Evolutionary conservation across 2,797 vertebrate species (phyloP).

Genomic region (Oreochromis grahami): DNA sequence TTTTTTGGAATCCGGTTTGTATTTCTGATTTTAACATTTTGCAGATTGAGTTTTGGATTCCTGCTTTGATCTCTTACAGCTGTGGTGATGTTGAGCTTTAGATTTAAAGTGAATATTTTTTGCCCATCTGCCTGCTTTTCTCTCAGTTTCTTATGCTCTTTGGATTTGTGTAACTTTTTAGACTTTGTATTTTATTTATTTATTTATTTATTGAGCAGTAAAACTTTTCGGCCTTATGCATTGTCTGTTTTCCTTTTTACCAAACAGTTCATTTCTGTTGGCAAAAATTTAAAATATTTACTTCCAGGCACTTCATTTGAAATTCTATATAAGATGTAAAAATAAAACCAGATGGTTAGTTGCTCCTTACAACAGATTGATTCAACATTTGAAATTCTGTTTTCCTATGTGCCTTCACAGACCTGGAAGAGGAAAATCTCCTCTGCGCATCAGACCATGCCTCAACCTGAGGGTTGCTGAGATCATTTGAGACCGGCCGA

Average conservation of each 20-base stretch:
- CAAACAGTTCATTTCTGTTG: neutral
- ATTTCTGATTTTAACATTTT: neutral
- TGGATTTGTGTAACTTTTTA: neutral
- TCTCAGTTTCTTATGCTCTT: neutral
- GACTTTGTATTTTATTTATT: neutral
- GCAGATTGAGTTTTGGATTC: neutral
- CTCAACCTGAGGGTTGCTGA: neutral
- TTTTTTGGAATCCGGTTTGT: no score
- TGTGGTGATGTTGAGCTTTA: neutral
- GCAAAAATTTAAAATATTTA: neutral
- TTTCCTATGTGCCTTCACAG: neutral
- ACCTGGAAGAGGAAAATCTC: neutral
- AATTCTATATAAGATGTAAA: neutral
- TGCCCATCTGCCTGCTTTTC: neutral
- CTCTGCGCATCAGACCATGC: neutral
- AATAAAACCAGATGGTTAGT: neutral
- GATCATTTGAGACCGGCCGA: neutral
- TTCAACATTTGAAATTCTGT: neutral
- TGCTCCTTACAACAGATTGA: neutral
- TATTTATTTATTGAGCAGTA: neutral
- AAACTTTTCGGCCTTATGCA: neutral
- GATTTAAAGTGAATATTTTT: neutral
- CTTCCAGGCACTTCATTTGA: neutral
- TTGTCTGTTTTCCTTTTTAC: neutral
- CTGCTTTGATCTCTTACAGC: neutral